Conservation (phyloP, 2,888 invertebrate species). For the Cosmopolites sordidus region DNA sequence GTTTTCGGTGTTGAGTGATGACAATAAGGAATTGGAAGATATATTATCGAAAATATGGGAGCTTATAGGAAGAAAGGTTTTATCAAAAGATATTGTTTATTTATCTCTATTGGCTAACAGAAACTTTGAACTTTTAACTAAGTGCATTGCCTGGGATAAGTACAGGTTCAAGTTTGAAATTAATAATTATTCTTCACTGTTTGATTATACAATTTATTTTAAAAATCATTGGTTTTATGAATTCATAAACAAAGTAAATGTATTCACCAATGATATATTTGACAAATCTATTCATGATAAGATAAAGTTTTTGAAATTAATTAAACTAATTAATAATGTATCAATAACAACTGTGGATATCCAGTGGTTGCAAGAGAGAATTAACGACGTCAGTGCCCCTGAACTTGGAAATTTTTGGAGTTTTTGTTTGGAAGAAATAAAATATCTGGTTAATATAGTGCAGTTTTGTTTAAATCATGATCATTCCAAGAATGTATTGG, state of each 20-base stretch:
- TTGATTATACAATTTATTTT: conserved; percentile 40
- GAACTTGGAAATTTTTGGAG: conserved; percentile 37
- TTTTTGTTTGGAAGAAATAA: conserved; percentile 37
- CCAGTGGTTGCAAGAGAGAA: neutral
- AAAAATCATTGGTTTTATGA: conserved; percentile 43
- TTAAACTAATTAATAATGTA: conserved; percentile 37
- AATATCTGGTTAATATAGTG: conserved; percentile 33
- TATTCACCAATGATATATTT: conserved; percentile 24
- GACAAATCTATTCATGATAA: conserved; percentile 31
- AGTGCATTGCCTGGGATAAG: conserved; percentile 36
- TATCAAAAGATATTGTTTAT: conserved; percentile 37
- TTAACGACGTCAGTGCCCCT: neutral
- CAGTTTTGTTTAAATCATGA: conserved; percentile 35
- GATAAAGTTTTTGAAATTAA: conserved; percentile 35
- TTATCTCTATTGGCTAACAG: conserved; percentile 34
- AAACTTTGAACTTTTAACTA: conserved; percentile 34
- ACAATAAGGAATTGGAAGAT: conserved; percentile 17
- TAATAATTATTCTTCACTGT: conserved; percentile 37
- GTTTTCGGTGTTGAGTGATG: conserved; percentile 1
- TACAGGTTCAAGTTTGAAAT: conserved; percentile 33
- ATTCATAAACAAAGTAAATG: conserved; percentile 33
- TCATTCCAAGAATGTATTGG: conserved; percentile 16
- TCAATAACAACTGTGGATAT: neutral
- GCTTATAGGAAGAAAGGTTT: conserved; percentile 31
- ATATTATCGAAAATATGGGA: conserved; percentile 34